phyloP scores from a whole-genome alignment of 2,797 vertebrate species.

The Leptoclinus maculatus region DNA sequence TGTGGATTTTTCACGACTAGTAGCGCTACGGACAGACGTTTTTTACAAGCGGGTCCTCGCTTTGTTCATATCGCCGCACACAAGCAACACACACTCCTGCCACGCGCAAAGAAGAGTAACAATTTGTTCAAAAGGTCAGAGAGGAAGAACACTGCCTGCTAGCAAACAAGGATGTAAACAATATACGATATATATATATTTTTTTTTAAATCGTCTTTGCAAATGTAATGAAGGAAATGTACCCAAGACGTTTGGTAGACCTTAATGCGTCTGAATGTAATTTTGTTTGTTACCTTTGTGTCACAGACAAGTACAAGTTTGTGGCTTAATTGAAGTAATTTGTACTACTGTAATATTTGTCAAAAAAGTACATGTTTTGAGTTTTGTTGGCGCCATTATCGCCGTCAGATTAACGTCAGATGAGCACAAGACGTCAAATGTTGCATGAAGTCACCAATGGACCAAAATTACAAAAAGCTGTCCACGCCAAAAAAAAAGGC shows the following conservation, averaged over 20 bases:
- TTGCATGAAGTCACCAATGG: slow-evolving; percentile 4
- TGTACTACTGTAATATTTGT: neutral
- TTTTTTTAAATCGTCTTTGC: neutral
- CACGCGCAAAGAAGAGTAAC: too few species aligned
- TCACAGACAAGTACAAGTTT: neutral
- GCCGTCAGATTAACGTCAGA: neutral
- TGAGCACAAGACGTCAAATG: neutral
- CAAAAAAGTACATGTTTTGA: neutral
- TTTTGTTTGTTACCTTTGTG: neutral
- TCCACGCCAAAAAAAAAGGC: neutral
- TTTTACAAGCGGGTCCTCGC: neutral
- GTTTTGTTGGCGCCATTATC: neutral
- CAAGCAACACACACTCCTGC: neutral
- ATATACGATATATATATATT: neutral
- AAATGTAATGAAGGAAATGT: neutral
- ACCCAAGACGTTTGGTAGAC: neutral
- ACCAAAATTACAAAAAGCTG: slow-evolving; percentile 21
- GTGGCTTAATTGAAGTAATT: neutral
- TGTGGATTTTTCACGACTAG: neutral
- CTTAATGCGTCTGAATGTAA: too few species aligned
- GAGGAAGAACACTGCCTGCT: neutral
- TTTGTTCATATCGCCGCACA: neutral
- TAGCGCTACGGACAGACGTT: neutral
- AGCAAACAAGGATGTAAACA: slow-evolving; percentile 13
- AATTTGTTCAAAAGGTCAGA: too few species aligned